These are phyloP conservation scores for Ashinkailepas kermadecensis DNA, from an alignment of 2,888 invertebrate species.

Conservation along the genomic window DNA sequence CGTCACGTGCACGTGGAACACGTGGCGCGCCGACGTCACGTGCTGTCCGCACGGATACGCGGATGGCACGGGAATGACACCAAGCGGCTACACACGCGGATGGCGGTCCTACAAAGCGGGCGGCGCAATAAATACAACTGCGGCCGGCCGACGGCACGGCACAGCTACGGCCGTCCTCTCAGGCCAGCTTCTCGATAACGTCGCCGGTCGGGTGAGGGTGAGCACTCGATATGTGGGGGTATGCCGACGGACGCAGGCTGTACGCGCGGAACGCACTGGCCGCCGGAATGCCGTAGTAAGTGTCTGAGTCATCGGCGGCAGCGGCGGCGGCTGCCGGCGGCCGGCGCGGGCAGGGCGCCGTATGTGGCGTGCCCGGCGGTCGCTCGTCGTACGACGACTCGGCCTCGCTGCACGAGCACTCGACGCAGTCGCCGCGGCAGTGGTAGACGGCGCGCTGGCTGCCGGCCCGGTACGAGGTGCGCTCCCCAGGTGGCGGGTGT, in stretches of 20 bases:
- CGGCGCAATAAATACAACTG: neutral
- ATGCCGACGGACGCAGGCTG: neutral
- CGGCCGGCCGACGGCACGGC: too few species aligned
- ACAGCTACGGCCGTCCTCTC: too few species aligned
- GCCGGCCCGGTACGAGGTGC: neutral
- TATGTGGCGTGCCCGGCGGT: neutral
- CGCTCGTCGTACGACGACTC: neutral
- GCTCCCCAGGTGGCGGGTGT: neutral
- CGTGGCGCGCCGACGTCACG: too few species aligned
- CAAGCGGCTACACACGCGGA: neutral
- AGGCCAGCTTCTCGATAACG: neutral
- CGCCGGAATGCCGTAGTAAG: neutral
- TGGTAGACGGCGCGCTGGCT: neutral
- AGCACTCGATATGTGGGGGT: neutral
- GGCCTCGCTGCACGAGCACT: conserved; percentile 1
- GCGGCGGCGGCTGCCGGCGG: neutral
- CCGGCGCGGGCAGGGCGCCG: neutral
- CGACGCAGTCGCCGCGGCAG: conserved; percentile 3
- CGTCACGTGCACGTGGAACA: neutral
- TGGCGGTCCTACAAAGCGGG: neutral
- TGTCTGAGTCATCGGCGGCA: too few species aligned
- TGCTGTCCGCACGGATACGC: neutral
- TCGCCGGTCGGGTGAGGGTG: neutral
- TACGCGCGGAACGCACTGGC: neutral
- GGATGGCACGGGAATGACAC: conserved; percentile 18